Conservation (phyloP, 2,797 vertebrate genomes). For the Prunella strophiata region DNA sequence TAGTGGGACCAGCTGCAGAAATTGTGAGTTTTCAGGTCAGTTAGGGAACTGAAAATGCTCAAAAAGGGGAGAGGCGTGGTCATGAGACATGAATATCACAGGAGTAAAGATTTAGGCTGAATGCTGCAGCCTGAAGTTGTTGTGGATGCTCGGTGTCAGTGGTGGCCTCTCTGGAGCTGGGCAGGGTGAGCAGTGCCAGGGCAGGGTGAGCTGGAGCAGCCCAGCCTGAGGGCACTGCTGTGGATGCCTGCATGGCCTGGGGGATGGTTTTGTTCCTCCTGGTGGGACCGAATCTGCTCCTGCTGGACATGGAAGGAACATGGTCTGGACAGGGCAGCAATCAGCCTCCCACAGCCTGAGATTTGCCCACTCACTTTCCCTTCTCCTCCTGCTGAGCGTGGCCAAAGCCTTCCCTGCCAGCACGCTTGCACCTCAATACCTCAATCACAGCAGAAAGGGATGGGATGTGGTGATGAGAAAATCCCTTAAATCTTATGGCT, state of each 20-base stretch:
- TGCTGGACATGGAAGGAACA: not conserved
- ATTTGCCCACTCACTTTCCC: not conserved
- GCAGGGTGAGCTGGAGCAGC: not conserved
- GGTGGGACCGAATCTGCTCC: not conserved
- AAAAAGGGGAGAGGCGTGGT: not conserved
- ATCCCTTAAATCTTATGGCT: not conserved
- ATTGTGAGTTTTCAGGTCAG: not conserved
- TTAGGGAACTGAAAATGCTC: not conserved
- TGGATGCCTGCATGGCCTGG: not conserved
- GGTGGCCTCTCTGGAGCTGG: not conserved
- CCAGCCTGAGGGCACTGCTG: not conserved
- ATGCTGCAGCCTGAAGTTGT: not conserved
- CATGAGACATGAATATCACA: not conserved
- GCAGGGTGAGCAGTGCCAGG: not conserved
- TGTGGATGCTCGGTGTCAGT: not conserved
- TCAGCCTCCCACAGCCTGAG: constrained; percentile 38
- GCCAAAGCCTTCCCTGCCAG: not conserved
- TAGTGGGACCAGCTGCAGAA: not conserved
- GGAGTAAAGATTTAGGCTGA: not conserved
- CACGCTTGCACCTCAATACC: not conserved
- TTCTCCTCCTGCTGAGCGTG: not conserved
- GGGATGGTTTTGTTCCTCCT: not conserved
- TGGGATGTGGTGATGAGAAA: not conserved
- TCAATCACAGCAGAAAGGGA: constrained; percentile 56
- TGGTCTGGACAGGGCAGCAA: not conserved